A percentile compares a stretch with the other conserved stretches of the same genome.
Evolutionary conservation across 2,113 vertebrate species (phyloP).

Genomic region (Neodon shergylaensis): DNA sequence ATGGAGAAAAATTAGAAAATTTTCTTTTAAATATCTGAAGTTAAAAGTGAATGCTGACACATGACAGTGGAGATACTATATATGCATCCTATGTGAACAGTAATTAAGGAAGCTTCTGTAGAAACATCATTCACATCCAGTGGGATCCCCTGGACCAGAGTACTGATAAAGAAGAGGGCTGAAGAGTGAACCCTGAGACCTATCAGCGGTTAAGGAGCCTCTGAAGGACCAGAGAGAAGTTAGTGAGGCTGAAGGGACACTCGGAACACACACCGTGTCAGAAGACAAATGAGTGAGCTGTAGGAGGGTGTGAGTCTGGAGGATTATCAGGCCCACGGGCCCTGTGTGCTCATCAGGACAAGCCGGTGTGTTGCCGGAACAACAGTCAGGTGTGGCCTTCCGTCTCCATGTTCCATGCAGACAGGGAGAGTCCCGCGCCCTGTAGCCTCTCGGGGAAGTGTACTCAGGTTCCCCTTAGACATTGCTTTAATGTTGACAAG

Average conservation of each 20-base stretch:
- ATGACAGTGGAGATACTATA: neutral
- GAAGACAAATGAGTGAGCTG: neutral
- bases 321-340: neutral
- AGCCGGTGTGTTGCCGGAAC: neutral
- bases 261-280: neutral
- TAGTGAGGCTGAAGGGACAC: neutral
- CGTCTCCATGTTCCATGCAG: rapidly evolving
- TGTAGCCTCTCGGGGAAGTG: neutral
- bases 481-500: neutral
- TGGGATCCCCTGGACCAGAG: neutral
- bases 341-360: neutral
- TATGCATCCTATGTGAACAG: neutral
- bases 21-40: neutral
- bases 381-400: neutral
- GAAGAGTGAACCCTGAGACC: neutral
- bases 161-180: neutral
- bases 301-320: neutral
- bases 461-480: neutral
- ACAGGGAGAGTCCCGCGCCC: neutral
- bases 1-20: neutral
- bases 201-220: neutral
- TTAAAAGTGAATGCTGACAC: neutral
- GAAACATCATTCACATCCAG: neutral
- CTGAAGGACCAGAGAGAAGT: neutral
- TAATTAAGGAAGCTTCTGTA: neutral